These are phyloP conservation scores for Cephus sareptanus DNA, from an alignment of 2,888 invertebrate genomes.

Conservation along the genomic window DNA sequence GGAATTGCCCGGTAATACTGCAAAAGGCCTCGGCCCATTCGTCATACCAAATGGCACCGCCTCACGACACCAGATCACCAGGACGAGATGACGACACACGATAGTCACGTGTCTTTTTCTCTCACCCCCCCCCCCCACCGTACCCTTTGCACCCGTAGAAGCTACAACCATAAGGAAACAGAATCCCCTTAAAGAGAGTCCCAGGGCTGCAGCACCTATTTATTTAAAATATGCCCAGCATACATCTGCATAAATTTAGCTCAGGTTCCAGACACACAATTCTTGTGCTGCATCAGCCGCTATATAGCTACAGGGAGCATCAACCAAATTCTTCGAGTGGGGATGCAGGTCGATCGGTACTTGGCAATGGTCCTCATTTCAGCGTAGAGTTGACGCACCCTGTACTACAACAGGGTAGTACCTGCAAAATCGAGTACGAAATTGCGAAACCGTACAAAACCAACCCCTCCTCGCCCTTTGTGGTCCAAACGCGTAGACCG, in stretches of 20 bases:
- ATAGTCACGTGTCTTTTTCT: too few relatives aligned
- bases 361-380: conserved; percentile 23
- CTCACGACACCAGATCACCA: too few relatives aligned
- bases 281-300: conserved; percentile 46
- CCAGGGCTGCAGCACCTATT: conserved; percentile 49
- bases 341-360: too few relatives aligned
- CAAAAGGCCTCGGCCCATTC: too few relatives aligned
- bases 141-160: background rate
- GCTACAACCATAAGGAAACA: background rate
- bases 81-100: too few relatives aligned
- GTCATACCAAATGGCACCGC: too few relatives aligned
- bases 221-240: conserved; percentile 66
- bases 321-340: too few relatives aligned
- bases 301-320: conserved; percentile 32
- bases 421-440: too few relatives aligned
- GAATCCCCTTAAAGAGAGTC: conserved; percentile 16
- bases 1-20: background rate
- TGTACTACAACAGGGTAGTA: too few relatives aligned
- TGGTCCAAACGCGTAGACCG: too few relatives aligned
- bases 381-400: conserved; percentile 38
- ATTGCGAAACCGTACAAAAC: too few relatives aligned
- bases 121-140: background rate
- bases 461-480: too few relatives aligned
- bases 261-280: conserved; percentile 55
- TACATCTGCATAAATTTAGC: conserved; percentile 65